phyloP scores from a whole-genome alignment of 37 sponge, comb jelly and placozoan genomes.

The Eunapius fragilis region DNA sequence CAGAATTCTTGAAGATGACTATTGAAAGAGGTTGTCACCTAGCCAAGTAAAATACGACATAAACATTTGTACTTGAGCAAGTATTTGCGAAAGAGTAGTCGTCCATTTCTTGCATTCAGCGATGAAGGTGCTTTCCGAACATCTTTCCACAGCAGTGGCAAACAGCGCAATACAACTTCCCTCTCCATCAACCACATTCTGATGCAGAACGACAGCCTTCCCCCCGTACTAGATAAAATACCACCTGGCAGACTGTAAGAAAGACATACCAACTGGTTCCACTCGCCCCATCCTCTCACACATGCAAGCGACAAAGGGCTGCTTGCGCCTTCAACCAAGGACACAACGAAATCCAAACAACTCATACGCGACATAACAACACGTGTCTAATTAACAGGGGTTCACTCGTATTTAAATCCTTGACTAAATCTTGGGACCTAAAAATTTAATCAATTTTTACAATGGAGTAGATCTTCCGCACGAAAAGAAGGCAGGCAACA shows the following conservation, averaged over 20 bases:
- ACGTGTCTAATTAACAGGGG: background rate
- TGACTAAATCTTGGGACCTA: no score
- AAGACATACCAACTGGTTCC: background rate
- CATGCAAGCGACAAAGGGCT: background rate
- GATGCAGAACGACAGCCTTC: background rate
- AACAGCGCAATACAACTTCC: background rate
- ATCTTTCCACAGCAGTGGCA: background rate
- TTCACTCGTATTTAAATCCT: no score
- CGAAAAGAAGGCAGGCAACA: slow-evolving; percentile 83
- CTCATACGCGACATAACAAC: background rate
- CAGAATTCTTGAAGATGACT: background rate
- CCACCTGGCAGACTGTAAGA: background rate
- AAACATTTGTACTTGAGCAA: background rate
- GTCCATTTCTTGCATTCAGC: background rate
- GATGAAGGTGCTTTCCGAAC: background rate
- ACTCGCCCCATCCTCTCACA: background rate
- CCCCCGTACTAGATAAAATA: background rate
- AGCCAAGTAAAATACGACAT: background rate
- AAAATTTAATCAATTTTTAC: slow-evolving; percentile 89
- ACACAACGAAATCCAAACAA: background rate
- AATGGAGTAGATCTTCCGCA: slow-evolving; percentile 95
- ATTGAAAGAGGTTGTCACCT: background rate
- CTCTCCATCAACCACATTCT: background rate
- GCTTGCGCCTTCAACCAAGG: background rate
- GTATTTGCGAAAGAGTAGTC: background rate